Percentiles rank a stretch among this genome's conserved stretches.
Conservation (phyloP, 1,140 invertebrate species). For the Caerostris darwini region DNA sequence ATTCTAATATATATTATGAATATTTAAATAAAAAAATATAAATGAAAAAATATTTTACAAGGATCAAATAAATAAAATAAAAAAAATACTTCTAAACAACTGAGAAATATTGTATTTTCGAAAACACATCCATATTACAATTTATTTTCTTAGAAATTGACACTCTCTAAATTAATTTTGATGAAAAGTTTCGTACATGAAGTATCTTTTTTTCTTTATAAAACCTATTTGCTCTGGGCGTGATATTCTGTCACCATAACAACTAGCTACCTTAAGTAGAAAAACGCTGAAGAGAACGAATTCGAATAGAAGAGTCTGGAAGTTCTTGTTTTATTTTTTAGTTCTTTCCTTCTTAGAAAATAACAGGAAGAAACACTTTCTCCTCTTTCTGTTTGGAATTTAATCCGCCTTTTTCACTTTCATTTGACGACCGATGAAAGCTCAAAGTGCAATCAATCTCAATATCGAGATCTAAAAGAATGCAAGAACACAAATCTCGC, state of each 20-base stretch:
- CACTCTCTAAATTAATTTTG: not conserved
- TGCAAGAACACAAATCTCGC: conserved; percentile 17
- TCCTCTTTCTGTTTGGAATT: conserved; percentile 40
- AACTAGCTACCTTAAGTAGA: not conserved
- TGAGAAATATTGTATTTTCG: too few relatives aligned
- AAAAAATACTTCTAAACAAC: too few relatives aligned
- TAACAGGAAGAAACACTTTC: conserved; percentile 27
- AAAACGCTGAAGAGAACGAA: not conserved
- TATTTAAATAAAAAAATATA: too few relatives aligned
- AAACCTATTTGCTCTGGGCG: not conserved
- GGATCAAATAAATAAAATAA: too few relatives aligned
- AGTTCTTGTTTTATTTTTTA: too few relatives aligned
- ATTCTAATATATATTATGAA: too few relatives aligned
- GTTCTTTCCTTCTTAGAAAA: not conserved
- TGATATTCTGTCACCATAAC: conserved; percentile 13
- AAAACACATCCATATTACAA: not conserved
- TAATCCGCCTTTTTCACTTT: conserved; percentile 48
- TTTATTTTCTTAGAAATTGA: not conserved
- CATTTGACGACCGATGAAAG: conserved; percentile 30
- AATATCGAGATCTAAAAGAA: conserved; percentile 28
- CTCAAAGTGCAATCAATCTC: conserved; percentile 50
- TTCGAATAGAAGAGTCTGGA: not conserved
- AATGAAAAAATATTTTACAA: too few relatives aligned
- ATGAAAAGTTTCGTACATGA: not conserved
- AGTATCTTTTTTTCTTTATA: too few relatives aligned